Percentiles rank a stretch among this genome's conserved stretches.
Evolutionary conservation across 92 coral and sea anemone species (phyloP).

Genomic region (Desmophyllum pertusum): DNA sequence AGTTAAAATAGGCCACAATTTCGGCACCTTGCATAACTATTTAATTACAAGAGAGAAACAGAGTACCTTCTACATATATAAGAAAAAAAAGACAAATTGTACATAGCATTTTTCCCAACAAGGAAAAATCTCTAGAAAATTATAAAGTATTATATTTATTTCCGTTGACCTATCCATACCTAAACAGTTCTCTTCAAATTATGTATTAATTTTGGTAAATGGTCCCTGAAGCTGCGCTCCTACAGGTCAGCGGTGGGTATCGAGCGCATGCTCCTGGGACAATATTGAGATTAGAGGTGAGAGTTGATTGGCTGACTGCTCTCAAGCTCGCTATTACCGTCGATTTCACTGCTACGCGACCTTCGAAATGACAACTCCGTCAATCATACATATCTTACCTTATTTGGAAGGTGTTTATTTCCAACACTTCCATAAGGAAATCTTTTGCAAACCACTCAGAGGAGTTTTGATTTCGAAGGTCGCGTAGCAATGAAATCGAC

Average conservation of each 20-base stretch:
- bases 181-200: conserved; percentile 2
- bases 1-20: conserved; percentile 7
- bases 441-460: no score
- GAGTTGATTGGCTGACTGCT: conserved; percentile 10
- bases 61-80: conserved; percentile 42
- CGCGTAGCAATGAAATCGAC: no score
- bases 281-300: not conserved
- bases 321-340: not conserved
- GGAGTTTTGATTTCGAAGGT: no score
- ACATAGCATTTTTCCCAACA: conserved; percentile 49
- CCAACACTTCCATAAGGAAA: no score
- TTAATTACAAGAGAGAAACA: conserved; percentile 39
- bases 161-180: conserved; percentile 24
- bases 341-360: no score
- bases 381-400: no score
- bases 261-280: conserved; percentile 1
- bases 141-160: conserved; percentile 63
- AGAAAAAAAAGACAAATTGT: conserved; percentile 43
- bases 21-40: conserved; percentile 30
- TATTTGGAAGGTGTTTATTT: no score
- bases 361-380: no score
- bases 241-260: not conserved
- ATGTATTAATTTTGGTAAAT: conserved; percentile 18
- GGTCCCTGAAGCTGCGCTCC: not conserved
- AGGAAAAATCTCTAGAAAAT: conserved; percentile 53